Base-by-base conservation (phyloP, 2,113 vertebrate genomes). In the Okapia johnstoni region DNA sequence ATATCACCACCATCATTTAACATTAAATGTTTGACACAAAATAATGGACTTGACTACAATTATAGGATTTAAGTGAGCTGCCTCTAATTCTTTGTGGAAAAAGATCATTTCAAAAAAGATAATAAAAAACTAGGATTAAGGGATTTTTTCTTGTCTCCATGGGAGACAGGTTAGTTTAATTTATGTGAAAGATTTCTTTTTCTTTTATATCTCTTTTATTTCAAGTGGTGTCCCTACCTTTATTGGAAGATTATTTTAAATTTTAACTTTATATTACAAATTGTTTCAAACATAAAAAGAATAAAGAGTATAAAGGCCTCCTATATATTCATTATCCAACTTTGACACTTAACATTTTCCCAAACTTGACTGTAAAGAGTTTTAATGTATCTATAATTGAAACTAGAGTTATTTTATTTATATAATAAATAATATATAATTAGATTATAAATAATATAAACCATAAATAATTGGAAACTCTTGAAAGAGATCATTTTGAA, bases 341-440 rank as follows among this genome's bases (percentile, higher is more conserved):
- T 93, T 79, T 90, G 89, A 83, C 36, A 61, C 50, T 58, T 70
- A 93, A 73, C 23, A 79, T 93, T 96, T 97, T 96, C 60, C 81
- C 43, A 93, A 91, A 93, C 6, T 90, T 91, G 5, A 96, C 80
- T 43, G 6, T 86, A 76, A 90, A 96, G 33, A 1, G 13, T 54
- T 92, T 94, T 88, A 90, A 58, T 80, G 60, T 81, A n/a, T 73
- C 12, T 81, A 14, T 86, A 86, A 86, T 88, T 7, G 70, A 96
- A 95, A 84, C 6, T 12, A 73, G 70, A 93, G 88, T 36, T 84
- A 8, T 90, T 85, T 66, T n/a, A 85, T 50, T 94, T 90, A 33
- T 93, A 14, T 3, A 55, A 86, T 54, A 91, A 92, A 28, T 58
- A 95, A 92, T 30, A 79, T n/a, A 17, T 61, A 63, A 70, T 61